A percentile compares a stretch with the other conserved stretches of the same genome.
Evolutionary conservation across 2,888 invertebrate genomes (phyloP).

Genomic region (Sturmia bella): DNA sequence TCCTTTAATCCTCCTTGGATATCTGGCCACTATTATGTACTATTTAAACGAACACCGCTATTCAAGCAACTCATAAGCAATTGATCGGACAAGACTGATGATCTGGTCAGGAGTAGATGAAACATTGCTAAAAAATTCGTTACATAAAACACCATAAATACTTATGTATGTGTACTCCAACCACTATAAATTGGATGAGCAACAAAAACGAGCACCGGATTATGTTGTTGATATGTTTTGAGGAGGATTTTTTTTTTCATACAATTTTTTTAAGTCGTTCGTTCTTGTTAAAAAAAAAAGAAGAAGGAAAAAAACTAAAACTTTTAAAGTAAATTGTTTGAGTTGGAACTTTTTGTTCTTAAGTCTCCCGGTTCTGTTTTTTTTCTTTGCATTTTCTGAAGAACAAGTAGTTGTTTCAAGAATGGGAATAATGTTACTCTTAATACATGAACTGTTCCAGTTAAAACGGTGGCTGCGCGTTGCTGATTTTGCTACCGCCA

Average conservation of each 20-base stretch:
- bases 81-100: constrained; percentile 81
- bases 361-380: constrained; percentile 6
- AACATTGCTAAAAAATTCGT: constrained; percentile 28
- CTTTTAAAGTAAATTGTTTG: constrained; percentile 56
- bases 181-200: constrained; percentile 30
- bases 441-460: constrained; percentile 58
- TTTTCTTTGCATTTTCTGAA: constrained; percentile 28
- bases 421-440: constrained; percentile 64
- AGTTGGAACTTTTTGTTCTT: constrained; percentile 4
- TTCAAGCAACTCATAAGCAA: constrained; percentile 77
- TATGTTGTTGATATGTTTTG: constrained; percentile 61
- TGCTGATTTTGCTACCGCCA: constrained; percentile 21
- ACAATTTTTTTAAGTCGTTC: constrained; percentile 48
- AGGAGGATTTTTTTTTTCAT: constrained; percentile 7
- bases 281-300: constrained; percentile 46
- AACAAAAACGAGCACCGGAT: constrained; percentile 59
- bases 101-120: constrained; percentile 57
- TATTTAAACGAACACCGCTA: neutral
- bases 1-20: constrained; percentile 39
- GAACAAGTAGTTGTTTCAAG: constrained; percentile 56
- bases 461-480: constrained; percentile 26
- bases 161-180: neutral
- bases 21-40: constrained; percentile 16
- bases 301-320: constrained; percentile 28
- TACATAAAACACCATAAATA: constrained; percentile 43